Conservation (phyloP, 2,888 invertebrate genomes). For the Nezara viridula region DNA sequence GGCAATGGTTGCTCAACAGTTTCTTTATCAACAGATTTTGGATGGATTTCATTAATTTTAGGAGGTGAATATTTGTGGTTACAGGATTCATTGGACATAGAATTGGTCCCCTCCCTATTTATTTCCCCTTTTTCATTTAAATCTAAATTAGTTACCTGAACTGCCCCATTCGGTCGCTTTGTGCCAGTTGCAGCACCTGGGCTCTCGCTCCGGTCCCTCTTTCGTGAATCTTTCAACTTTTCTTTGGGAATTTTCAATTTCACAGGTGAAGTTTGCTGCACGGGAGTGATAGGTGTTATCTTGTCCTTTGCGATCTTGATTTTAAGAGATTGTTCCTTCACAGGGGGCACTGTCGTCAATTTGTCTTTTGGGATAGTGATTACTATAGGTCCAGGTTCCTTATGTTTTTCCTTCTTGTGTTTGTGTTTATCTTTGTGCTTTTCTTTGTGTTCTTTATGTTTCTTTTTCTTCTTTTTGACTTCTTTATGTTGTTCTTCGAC, state of each 20-base stretch:
- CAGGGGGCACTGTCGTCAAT: slow-evolving; percentile 67
- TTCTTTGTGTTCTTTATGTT: slow-evolving; percentile 73
- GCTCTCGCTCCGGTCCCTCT: slow-evolving; percentile 62
- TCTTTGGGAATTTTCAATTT: slow-evolving; percentile 69
- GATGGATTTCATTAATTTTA: neutral
- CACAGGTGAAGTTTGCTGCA: slow-evolving; percentile 70
- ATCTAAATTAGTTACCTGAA: slow-evolving; percentile 64
- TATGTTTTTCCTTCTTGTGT: slow-evolving; percentile 68
- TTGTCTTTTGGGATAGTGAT: slow-evolving; percentile 77
- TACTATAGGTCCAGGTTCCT: slow-evolving; percentile 70
- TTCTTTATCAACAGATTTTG: neutral
- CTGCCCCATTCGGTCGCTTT: slow-evolving; percentile 64
- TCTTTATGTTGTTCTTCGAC: slow-evolving; percentile 59
- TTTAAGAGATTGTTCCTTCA: slow-evolving; percentile 74
- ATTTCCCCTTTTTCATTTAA: slow-evolving; percentile 49
- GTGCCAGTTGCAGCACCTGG: slow-evolving; percentile 59
- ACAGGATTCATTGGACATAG: neutral
- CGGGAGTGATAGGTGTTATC: slow-evolving; percentile 71
- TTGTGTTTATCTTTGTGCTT: slow-evolving; percentile 75
- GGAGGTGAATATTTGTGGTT: neutral
- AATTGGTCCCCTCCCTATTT: neutral
- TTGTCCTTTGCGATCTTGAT: slow-evolving; percentile 87
- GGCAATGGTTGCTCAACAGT: neutral
- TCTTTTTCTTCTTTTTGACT: slow-evolving; percentile 68
- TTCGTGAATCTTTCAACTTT: slow-evolving; percentile 65